Evolutionary conservation across 2,797 vertebrate species (phyloP).

Genomic region (Esox masquinongy): DNA sequence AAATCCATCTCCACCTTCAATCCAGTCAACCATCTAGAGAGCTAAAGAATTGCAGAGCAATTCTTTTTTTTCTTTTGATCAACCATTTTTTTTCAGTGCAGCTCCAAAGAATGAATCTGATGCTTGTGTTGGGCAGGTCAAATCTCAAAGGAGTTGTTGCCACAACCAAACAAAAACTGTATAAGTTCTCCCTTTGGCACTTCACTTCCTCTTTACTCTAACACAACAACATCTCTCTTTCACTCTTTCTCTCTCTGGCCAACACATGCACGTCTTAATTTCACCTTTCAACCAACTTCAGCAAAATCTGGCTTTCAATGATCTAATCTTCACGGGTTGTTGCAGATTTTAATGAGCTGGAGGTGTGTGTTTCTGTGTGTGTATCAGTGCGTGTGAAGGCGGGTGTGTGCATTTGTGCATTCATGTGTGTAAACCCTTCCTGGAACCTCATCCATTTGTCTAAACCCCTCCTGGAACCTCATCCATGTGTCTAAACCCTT

Average conservation of each 20-base stretch:
- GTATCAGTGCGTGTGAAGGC: constrained; percentile 36
- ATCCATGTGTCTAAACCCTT: constrained; percentile 33
- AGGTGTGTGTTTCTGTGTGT: constrained; percentile 35
- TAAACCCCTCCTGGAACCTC: constrained; percentile 57
- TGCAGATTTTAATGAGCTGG: constrained; percentile 78
- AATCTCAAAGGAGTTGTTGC: constrained; percentile 65
- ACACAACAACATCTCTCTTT: neutral
- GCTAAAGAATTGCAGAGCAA: neutral
- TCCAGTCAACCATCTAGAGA: neutral
- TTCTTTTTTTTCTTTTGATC: neutral
- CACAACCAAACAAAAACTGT: constrained; percentile 55
- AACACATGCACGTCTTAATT: neutral
- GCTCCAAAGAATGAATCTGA: constrained; percentile 21
- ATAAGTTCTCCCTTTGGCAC: constrained; percentile 65
- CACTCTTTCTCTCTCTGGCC: constrained; percentile 14
- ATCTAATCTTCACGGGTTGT: constrained; percentile 71
- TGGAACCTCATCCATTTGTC: constrained; percentile 27
- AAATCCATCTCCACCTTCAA: neutral
- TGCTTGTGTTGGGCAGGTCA: constrained; percentile 45
- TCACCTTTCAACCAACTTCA: constrained; percentile 51
- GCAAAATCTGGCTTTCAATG: constrained; percentile 65
- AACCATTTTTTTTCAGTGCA: neutral
- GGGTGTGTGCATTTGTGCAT: neutral
- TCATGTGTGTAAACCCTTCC: constrained; percentile 41
- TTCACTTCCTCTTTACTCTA: constrained; percentile 39